Evolutionary conservation across 2,888 invertebrate species (phyloP).

Genomic region (Galerucella nymphaeae): DNA sequence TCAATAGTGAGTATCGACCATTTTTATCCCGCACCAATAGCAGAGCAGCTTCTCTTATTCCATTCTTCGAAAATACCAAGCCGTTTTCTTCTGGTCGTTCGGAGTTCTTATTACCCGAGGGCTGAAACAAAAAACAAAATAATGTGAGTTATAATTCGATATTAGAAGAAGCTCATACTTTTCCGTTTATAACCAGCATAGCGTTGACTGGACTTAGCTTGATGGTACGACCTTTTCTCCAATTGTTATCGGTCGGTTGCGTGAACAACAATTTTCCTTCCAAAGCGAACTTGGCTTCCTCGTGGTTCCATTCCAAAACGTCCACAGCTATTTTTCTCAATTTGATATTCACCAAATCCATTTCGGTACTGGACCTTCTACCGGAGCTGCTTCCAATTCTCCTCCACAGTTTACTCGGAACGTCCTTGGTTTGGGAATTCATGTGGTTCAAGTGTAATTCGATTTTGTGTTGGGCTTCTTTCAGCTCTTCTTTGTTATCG

Average conservation of each 20-base stretch:
- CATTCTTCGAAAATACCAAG: constrained; percentile 75
- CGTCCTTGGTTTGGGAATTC: constrained; percentile 92
- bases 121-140: constrained; percentile 26
- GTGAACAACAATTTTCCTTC: constrained; percentile 90
- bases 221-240: constrained; percentile 89
- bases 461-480: constrained; percentile 90
- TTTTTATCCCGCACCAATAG: constrained; percentile 90
- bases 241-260: constrained; percentile 91
- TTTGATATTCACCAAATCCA: constrained; percentile 90
- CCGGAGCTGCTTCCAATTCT: constrained; percentile 79
- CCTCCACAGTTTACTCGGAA: constrained; percentile 91
- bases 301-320: constrained; percentile 93
- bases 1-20: constrained; percentile 84
- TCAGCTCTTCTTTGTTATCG: constrained; percentile 84
- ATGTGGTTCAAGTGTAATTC: constrained; percentile 94
- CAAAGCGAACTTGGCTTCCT: constrained; percentile 90
- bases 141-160: background rate
- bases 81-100: constrained; percentile 53
- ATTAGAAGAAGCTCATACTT: constrained; percentile 70
- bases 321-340: constrained; percentile 94
- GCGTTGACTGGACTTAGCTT: constrained; percentile 90
- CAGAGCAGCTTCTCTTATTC: constrained; percentile 88
- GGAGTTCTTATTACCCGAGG: constrained; percentile 35
- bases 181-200: constrained; percentile 90
- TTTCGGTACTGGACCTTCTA: constrained; percentile 80